A percentile compares a stretch with the other conserved stretches of the same genome.
phyloP scores from a whole-genome alignment of 2,888 invertebrate genomes.

The Baronia brevicornis region DNA sequence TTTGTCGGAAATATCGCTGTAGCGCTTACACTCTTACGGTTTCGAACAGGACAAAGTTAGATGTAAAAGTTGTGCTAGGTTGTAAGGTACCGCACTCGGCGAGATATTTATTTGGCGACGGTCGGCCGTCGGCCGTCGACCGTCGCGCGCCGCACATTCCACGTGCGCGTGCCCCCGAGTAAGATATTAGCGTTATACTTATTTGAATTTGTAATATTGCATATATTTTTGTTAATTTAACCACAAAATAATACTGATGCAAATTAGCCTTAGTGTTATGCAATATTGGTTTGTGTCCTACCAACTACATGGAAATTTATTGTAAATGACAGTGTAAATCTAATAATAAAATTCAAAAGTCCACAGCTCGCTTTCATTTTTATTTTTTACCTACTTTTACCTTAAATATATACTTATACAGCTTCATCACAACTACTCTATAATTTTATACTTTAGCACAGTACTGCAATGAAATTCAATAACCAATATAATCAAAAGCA shows the following conservation, averaged over 20 bases:
- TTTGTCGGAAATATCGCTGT: conserved; percentile 57
- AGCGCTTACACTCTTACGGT: conserved; percentile 67
- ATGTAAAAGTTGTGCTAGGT: conserved; percentile 66
- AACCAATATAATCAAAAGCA: too few relatives aligned
- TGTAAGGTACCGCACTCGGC: conserved; percentile 61
- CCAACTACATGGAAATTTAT: conserved; percentile 75
- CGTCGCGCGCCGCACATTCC: conserved; percentile 47
- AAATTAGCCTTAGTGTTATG: conserved; percentile 76
- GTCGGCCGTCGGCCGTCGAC: conserved; percentile 23
- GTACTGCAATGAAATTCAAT: too few relatives aligned
- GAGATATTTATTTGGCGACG: conserved; percentile 46
- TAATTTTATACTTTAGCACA: too few relatives aligned
- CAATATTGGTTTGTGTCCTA: conserved; percentile 75
- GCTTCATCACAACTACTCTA: too few relatives aligned
- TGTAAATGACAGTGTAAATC: conserved; percentile 77
- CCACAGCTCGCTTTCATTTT: conserved; percentile 54
- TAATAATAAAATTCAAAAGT: conserved; percentile 76
- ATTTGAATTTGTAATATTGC: conserved; percentile 74
- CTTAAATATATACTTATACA: too few relatives aligned
- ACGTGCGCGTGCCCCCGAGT: conserved; percentile 67
- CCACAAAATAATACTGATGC: conserved; percentile 71
- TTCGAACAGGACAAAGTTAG: conserved; percentile 58
- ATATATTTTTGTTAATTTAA: conserved; percentile 73
- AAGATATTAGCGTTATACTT: conserved; percentile 74
- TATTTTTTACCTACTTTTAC: conserved; percentile 1